Percentiles rank a stretch among this genome's conserved stretches.
These are phyloP conservation scores for Diadegma fenestrale DNA, from an alignment of 2,888 invertebrate genomes.

Conservation along the genomic window DNA sequence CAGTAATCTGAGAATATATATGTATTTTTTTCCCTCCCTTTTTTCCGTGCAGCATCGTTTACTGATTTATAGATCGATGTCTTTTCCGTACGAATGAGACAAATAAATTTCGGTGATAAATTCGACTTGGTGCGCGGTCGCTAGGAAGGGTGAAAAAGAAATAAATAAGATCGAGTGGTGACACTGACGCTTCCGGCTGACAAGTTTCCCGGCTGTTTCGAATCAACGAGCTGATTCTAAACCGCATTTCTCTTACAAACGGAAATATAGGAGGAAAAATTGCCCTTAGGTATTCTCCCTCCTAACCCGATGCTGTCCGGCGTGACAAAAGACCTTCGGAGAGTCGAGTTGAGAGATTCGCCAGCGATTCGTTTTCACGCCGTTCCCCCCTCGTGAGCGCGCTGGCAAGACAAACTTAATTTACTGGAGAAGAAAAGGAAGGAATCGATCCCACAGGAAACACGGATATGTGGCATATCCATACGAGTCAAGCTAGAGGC, in stretches of 20 bases:
- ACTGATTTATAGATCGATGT: background rate
- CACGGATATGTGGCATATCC: conserved; percentile 33
- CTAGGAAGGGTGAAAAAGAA: background rate
- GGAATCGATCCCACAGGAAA: conserved; percentile 50
- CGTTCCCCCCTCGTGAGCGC: conserved; percentile 15
- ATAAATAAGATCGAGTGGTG: background rate
- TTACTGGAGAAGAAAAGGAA: conserved; percentile 56
- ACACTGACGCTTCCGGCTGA: conserved; percentile 34
- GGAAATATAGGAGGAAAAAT: conserved; percentile 55
- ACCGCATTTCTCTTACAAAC: conserved; percentile 57
- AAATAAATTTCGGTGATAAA: background rate
- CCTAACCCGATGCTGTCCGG: background rate
- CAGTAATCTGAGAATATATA: background rate
- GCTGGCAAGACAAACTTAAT: conserved; percentile 62
- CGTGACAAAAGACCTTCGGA: conserved; percentile 55
- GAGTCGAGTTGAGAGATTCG: conserved; percentile 50
- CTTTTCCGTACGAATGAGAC: background rate
- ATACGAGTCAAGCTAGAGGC: conserved; percentile 9
- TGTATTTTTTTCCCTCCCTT: background rate
- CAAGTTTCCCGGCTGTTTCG: conserved; percentile 47
- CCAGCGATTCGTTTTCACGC: conserved; percentile 62
- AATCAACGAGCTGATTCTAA: conserved; percentile 32
- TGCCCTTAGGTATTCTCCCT: conserved; percentile 13
- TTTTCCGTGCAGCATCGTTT: background rate
- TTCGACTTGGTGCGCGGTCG: background rate